phyloP scores from a whole-genome alignment of 2,888 invertebrate species.

The Kuschelorhynchus macadamiae region DNA sequence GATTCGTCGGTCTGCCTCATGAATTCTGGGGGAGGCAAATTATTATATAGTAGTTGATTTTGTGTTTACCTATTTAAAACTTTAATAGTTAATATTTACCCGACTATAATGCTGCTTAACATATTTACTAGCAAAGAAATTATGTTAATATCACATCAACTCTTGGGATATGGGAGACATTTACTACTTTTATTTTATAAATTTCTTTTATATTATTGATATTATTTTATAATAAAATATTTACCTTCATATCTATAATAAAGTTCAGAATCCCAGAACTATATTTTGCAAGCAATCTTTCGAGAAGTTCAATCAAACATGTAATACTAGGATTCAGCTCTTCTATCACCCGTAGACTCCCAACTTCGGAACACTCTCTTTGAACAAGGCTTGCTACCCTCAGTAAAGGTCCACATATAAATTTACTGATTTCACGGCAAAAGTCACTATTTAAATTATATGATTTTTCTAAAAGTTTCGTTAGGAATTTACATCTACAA shows the following conservation, averaged over 20 bases:
- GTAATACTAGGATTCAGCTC: conserved; percentile 12
- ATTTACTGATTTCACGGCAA: conserved; percentile 21
- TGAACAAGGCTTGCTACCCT: background rate
- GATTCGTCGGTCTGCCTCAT: no score
- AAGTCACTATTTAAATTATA: conserved; percentile 8
- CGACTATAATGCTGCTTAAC: no score
- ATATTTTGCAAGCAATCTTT: conserved; percentile 28
- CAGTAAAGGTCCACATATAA: conserved; percentile 18
- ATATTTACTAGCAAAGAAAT: no score
- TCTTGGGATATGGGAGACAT: no score
- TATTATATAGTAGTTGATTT: no score
- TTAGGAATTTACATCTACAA: conserved; percentile 28
- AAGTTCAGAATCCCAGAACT: conserved; percentile 14
- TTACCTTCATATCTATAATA: conserved; percentile 28
- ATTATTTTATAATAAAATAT: no score
- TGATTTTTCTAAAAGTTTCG: conserved; percentile 27
- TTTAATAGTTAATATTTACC: no score
- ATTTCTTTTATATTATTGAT: no score
- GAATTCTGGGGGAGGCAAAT: no score
- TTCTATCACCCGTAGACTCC: background rate
- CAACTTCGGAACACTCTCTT: background rate
- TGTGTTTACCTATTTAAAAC: no score
- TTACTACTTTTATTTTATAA: no score
- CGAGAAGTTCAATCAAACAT: conserved; percentile 35
- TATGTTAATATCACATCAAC: no score